Conservation (phyloP, 2,888 invertebrate species). For the Netelia inedita region DNA sequence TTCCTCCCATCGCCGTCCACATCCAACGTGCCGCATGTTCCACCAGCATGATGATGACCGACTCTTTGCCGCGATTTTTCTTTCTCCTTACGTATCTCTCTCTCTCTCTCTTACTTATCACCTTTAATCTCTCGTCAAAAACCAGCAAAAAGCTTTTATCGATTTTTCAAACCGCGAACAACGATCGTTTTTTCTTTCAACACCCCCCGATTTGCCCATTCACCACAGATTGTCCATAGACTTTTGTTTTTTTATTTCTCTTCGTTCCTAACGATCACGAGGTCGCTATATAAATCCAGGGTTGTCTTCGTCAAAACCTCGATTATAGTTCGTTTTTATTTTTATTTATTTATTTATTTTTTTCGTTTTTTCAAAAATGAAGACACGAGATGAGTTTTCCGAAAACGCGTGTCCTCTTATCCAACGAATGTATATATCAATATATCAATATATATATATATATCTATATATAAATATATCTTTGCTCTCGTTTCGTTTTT, state of each 20-base stretch:
- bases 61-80: neutral
- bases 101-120: neutral
- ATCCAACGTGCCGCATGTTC: conserved; percentile 77
- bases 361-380: too few species aligned
- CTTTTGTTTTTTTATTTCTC: neutral
- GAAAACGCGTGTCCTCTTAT: neutral
- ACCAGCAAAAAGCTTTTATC: neutral
- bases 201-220: neutral
- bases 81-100: neutral
- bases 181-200: neutral
- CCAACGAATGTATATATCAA: neutral
- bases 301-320: too few species aligned
- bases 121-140: neutral
- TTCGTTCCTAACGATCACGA: neutral
- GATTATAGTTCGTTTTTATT: too few species aligned
- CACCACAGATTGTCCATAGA: neutral
- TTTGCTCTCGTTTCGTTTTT: neutral
- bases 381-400: too few species aligned
- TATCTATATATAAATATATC: too few species aligned
- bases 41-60: conserved; percentile 77
- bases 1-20: conserved; percentile 75
- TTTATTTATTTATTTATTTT: too few species aligned
- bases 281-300: neutral
- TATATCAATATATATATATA: too few species aligned
- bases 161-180: neutral